These are phyloP conservation scores for Corythornis vintsioides DNA, from an alignment of 2,113 vertebrate genomes.

Conservation along the genomic window DNA sequence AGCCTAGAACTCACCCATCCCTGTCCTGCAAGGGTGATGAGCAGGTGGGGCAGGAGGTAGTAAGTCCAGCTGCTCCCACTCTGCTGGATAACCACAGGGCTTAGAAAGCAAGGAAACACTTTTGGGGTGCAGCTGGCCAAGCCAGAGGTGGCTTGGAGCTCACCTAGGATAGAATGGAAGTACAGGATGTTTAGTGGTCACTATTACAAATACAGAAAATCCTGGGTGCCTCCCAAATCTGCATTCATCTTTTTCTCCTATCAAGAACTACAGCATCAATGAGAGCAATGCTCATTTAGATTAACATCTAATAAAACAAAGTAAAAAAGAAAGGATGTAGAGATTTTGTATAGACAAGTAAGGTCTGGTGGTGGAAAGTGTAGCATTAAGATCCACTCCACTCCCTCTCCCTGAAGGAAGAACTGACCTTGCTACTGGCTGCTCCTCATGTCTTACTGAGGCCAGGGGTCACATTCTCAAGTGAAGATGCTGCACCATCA, in stretches of 20 bases:
- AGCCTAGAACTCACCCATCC: not conserved
- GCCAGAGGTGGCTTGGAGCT: not conserved
- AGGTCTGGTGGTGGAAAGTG: not conserved
- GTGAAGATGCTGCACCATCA: not conserved
- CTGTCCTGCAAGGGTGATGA: rapidly evolving
- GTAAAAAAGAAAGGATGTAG: not conserved
- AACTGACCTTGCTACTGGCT: not conserved
- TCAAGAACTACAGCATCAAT: not conserved
- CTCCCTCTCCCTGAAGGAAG: not conserved
- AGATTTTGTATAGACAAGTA: not conserved
- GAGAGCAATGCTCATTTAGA: not conserved
- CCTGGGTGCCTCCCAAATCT: not conserved
- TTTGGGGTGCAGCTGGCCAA: not conserved
- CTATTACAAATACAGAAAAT: not conserved
- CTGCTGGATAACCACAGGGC: not conserved
- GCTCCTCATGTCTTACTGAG: rapidly evolving
- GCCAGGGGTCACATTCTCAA: not conserved
- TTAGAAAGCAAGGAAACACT: not conserved
- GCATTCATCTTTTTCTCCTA: not conserved
- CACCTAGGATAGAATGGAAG: not conserved
- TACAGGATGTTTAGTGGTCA: not conserved
- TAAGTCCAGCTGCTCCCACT: not conserved
- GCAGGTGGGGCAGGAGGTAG: rapidly evolving
- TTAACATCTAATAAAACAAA: not conserved
- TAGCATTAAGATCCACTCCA: not conserved